Evolutionary conservation across 2,113 vertebrate genomes (phyloP).

Genomic region (Lucifuga dentata): DNA sequence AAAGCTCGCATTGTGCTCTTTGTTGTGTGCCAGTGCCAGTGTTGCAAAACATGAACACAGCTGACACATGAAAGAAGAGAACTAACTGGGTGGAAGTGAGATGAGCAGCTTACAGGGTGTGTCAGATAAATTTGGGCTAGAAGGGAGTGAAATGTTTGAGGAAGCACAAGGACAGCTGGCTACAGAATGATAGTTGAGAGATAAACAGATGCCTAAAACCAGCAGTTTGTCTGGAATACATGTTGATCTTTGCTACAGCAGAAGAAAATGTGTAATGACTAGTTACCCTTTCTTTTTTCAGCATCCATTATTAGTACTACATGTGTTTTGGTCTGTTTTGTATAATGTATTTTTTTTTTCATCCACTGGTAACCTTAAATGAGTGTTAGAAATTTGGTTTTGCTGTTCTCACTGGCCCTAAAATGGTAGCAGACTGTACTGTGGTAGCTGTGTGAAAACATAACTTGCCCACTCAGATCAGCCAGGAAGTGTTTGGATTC

Average conservation of each 20-base stretch:
- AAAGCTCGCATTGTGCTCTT: not conserved
- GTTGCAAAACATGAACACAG: constrained; percentile 6
- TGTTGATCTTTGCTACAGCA: constrained; percentile 43
- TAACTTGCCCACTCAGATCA: constrained; percentile 8
- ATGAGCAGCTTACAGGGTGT: constrained; percentile 49
- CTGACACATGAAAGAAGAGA: constrained; percentile 15
- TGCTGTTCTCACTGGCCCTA: not conserved
- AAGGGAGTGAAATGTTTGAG: constrained; percentile 51
- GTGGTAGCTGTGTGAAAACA: constrained; percentile 12
- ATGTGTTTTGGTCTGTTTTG: constrained; percentile 51
- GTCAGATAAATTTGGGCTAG: constrained; percentile 43
- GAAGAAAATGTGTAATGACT: constrained; percentile 52
- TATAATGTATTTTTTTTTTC: too few relatives aligned
- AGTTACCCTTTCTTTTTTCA: constrained; percentile 45
- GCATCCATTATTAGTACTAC: constrained; percentile 13
- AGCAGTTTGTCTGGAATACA: constrained; percentile 41
- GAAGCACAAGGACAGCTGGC: constrained; percentile 53
- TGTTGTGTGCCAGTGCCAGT: not conserved
- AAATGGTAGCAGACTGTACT: not conserved
- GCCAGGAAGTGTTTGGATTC: constrained; percentile 22
- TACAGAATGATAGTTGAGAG: constrained; percentile 43
- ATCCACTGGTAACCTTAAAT: not conserved
- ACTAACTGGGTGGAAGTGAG: constrained; percentile 33
- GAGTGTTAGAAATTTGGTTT: not conserved
- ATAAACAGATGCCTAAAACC: constrained; percentile 41